Conservation (phyloP, 2,113 vertebrate genomes). For the Desmodus rotundus region DNA sequence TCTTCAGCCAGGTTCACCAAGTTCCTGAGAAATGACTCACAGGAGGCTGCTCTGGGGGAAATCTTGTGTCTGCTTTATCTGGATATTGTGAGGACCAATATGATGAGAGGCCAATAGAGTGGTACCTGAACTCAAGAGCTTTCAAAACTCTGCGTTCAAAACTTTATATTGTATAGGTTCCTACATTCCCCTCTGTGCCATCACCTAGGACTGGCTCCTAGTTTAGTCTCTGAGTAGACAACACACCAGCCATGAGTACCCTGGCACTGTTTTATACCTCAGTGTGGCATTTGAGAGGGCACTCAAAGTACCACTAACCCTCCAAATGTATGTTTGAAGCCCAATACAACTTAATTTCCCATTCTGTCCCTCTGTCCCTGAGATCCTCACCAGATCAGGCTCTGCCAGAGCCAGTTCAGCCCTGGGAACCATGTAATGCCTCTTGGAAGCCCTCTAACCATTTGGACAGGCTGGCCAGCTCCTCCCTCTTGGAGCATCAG, state of each 20-base stretch:
- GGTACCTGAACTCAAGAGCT: background rate
- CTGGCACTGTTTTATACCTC: background rate
- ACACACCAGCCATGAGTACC: background rate
- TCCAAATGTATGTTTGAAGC: background rate
- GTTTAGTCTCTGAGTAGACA: background rate
- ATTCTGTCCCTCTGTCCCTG: background rate
- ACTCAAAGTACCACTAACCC: too few species aligned
- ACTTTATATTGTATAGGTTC: too few species aligned
- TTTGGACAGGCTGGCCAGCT: background rate
- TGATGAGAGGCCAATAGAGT: background rate
- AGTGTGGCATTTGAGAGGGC: background rate
- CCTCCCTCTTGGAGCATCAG: background rate
- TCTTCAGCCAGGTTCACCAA: slow-evolving; percentile 25
- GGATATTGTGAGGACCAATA: background rate
- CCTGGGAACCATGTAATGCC: background rate
- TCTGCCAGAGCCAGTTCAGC: background rate
- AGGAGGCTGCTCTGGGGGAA: background rate
- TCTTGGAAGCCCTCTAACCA: background rate
- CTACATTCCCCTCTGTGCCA: background rate
- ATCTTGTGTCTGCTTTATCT: background rate
- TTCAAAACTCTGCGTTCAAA: background rate
- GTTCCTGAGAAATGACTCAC: slow-evolving; percentile 53
- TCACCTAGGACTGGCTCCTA: background rate
- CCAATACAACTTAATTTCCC: background rate
- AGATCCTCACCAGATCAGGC: background rate